phyloP scores from a whole-genome alignment of 2,113 vertebrate genomes.

The Lepisosteus osseus region DNA sequence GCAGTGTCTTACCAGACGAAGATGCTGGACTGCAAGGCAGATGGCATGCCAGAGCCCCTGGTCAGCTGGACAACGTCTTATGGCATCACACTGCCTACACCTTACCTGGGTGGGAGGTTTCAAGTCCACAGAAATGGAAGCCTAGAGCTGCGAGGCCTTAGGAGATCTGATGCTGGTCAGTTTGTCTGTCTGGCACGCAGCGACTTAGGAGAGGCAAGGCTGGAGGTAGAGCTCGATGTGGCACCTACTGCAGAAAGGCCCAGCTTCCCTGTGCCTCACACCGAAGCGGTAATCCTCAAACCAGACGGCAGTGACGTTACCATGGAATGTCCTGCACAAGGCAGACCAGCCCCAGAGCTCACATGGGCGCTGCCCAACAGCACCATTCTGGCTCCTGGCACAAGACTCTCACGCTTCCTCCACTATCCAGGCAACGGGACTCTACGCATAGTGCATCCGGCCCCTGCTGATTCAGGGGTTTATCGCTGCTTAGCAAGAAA shows the following conservation, averaged over 20 bases:
- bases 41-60: conserved; percentile 63
- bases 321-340: conserved; percentile 61
- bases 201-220: conserved; percentile 57
- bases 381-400: conserved; percentile 54
- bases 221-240: conserved; percentile 60
- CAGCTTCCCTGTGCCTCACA: conserved; percentile 65
- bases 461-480: conserved; percentile 60
- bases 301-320: conserved; percentile 42
- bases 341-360: conserved; percentile 64
- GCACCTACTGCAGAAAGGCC: conserved; percentile 68
- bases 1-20: conserved; percentile 65
- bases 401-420: conserved; percentile 54
- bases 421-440: conserved; percentile 61
- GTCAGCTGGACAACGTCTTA: conserved; percentile 64
- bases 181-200: conserved; percentile 65
- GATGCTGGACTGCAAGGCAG: conserved; percentile 58
- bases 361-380: conserved; percentile 69
- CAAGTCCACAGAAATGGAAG: conserved; percentile 68
- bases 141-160: conserved; percentile 64
- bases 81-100: conserved; percentile 51
- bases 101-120: conserved; percentile 68
- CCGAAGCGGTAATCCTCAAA: conserved; percentile 64
- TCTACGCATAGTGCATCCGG: conserved; percentile 50
- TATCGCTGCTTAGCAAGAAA: conserved; percentile 70
- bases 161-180: conserved; percentile 64